A percentile compares a stretch with the other conserved stretches of the same genome.
Conservation (phyloP, 1,140 invertebrate species). For the Lysiphlebus fabarum region DNA sequence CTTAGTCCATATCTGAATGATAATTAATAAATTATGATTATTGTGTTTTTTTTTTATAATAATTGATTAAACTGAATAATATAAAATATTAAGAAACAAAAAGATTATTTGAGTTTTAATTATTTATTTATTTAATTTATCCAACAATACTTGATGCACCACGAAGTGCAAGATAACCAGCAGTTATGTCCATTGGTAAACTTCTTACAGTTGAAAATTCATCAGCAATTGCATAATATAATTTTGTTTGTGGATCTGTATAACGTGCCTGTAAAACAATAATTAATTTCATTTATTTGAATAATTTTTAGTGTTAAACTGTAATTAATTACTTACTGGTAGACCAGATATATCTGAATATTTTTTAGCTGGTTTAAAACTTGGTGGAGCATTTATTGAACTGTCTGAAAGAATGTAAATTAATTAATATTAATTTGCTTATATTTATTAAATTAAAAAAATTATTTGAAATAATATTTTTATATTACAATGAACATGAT, state of each 20-base stretch:
- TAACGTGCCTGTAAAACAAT: constrained; percentile 70
- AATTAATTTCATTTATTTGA: constrained; percentile 4
- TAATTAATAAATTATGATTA: constrained; percentile 42
- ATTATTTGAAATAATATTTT: too few relatives aligned
- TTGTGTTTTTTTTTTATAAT: constrained; percentile 44
- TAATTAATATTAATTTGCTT: too few relatives aligned
- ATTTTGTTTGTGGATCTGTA: constrained; percentile 85
- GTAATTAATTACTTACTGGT: constrained; percentile 57
- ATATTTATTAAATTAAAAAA: too few relatives aligned
- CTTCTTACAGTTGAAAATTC: constrained; percentile 81
- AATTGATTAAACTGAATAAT: constrained; percentile 25
- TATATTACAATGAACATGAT: constrained; percentile 59
- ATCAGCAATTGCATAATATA: constrained; percentile 78
- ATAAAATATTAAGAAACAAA: constrained; percentile 5
- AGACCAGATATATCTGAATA: constrained; percentile 91
- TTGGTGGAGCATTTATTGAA: constrained; percentile 84
- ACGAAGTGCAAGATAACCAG: constrained; percentile 80
- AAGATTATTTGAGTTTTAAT: constrained; percentile 4
- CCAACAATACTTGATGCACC: constrained; percentile 82
- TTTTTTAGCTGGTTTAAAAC: constrained; percentile 86
- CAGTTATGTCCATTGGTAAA: constrained; percentile 86
- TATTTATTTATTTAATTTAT: constrained; percentile 37
- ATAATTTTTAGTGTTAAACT: not conserved
- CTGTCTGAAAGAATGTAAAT: constrained; percentile 65
- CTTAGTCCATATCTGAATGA: constrained; percentile 34